phyloP scores from a whole-genome alignment of 2,888 invertebrate species.

The Pheosia tremula region DNA sequence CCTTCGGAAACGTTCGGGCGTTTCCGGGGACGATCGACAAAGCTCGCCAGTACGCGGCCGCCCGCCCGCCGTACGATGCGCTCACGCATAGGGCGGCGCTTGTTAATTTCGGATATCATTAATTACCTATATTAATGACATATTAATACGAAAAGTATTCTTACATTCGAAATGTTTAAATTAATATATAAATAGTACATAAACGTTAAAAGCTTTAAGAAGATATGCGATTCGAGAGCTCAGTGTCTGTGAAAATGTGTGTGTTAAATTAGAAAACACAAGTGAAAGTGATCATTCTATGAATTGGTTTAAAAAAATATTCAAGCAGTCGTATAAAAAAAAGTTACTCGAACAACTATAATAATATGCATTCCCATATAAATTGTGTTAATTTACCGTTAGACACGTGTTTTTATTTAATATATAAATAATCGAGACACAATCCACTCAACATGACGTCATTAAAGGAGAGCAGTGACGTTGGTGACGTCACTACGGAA shows the following conservation, averaged over 20 bases:
- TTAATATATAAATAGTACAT: background rate
- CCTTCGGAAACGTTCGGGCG: constrained; percentile 65
- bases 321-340: constrained; percentile 19
- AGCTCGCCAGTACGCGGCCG: constrained; percentile 63
- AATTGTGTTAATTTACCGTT: constrained; percentile 48
- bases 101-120: constrained; percentile 28
- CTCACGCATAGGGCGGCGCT: constrained; percentile 68
- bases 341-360: constrained; percentile 27
- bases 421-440: constrained; percentile 71
- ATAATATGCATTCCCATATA: constrained; percentile 72
- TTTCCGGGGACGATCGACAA: constrained; percentile 53
- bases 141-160: constrained; percentile 15
- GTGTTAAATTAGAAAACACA: constrained; percentile 18
- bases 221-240: constrained; percentile 7
- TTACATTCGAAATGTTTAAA: background rate
- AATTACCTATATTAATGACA: constrained; percentile 18
- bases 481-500: constrained; percentile 58
- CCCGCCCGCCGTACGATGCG: constrained; percentile 69
- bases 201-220: background rate
- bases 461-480: constrained; percentile 66
- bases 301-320: constrained; percentile 11
- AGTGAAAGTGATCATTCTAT: constrained; percentile 19
- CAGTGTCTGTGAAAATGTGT: constrained; percentile 28
- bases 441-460: constrained; percentile 66
- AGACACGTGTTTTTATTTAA: constrained; percentile 71